phyloP scores from a whole-genome alignment of 2,888 invertebrate genomes.

The Drosophila infuscata region DNA sequence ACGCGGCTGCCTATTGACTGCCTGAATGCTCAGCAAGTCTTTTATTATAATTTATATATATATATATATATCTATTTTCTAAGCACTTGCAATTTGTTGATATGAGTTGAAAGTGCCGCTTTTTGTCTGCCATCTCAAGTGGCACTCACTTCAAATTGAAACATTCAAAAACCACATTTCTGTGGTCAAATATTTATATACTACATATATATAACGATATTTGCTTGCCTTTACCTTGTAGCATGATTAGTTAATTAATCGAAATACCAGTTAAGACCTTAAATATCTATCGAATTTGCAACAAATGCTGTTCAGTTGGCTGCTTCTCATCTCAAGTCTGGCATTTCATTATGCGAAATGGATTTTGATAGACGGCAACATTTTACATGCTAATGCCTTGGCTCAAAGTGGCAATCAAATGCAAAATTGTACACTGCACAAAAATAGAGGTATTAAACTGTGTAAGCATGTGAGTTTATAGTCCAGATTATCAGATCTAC shows the following conservation, averaged over 20 bases:
- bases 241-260: constrained; percentile 37
- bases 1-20: constrained; percentile 37
- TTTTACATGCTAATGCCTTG: constrained; percentile 4
- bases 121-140: constrained; percentile 39
- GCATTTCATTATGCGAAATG: constrained; percentile 30
- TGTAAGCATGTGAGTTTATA: not conserved
- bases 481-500: not conserved
- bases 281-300: constrained; percentile 16
- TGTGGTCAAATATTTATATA: constrained; percentile 7
- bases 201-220: not conserved
- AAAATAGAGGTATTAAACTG: not conserved
- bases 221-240: not conserved
- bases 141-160: constrained; percentile 31
- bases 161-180: constrained; percentile 28
- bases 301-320: constrained; percentile 34
- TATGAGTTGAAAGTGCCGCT: constrained; percentile 33
- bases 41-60: constrained; percentile 57
- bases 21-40: constrained; percentile 36
- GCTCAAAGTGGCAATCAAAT: constrained; percentile 19
- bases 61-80: constrained; percentile 2
- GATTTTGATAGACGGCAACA: constrained; percentile 26
- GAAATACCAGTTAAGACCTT: constrained; percentile 29
- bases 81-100: constrained; percentile 44
- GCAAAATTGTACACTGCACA: not conserved
- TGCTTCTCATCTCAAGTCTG: constrained; percentile 24